Evolutionary conservation across 2,888 invertebrate species (phyloP).

Genomic region (Caradrina clavipalpis): DNA sequence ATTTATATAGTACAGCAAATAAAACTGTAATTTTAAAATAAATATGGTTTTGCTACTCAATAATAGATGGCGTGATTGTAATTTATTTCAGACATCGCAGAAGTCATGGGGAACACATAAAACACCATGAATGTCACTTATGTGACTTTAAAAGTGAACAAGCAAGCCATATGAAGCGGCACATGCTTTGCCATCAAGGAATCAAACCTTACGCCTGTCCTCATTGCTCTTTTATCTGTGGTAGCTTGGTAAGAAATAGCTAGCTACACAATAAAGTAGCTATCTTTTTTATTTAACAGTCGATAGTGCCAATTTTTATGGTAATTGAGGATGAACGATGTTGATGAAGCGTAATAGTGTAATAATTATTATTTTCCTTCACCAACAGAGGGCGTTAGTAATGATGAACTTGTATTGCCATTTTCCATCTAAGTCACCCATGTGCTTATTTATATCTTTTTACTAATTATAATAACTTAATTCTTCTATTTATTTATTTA

Average conservation of each 20-base stretch:
- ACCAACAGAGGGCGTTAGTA: constrained; percentile 16
- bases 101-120: constrained; percentile 87
- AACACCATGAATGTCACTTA: constrained; percentile 91
- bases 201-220: constrained; percentile 96
- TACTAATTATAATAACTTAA: not conserved
- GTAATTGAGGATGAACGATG: not conserved
- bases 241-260: constrained; percentile 92
- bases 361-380: not conserved
- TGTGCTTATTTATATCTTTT: not conserved
- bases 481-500: too few species aligned
- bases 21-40: not conserved
- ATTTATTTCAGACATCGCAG: constrained; percentile 91
- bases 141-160: constrained; percentile 94
- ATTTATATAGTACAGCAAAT: too few species aligned
- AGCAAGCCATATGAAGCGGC: constrained; percentile 94
- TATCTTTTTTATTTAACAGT: not conserved
- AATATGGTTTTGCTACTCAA: constrained; percentile 14
- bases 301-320: not conserved
- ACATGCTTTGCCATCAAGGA: constrained; percentile 95
- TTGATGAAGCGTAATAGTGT: not conserved
- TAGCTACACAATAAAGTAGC: too few species aligned
- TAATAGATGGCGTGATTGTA: constrained; percentile 61
- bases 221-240: constrained; percentile 95
- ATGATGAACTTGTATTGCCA: not conserved
- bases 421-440: not conserved